Conservation (phyloP, 2,888 invertebrate genomes). For the Eucera pruinosa region DNA sequence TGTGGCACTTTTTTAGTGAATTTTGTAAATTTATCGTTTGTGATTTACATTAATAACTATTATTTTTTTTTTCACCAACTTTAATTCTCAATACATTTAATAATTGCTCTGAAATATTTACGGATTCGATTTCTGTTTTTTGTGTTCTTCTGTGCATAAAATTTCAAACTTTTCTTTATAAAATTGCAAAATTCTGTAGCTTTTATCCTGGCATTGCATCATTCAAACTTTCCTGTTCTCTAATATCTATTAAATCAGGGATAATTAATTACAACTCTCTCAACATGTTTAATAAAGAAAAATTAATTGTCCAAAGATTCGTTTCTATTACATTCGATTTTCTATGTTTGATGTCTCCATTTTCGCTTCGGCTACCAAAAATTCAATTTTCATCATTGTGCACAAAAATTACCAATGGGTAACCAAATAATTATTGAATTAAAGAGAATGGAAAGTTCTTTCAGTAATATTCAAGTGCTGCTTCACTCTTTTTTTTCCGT, state of each 20-base stretch:
- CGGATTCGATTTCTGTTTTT: no score
- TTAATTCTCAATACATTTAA: no score
- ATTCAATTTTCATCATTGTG: background rate
- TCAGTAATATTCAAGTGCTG: background rate
- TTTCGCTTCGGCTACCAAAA: background rate
- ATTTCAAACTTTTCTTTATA: no score
- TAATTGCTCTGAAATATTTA: no score
- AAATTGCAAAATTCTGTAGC: no score
- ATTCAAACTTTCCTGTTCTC: no score
- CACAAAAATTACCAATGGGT: background rate
- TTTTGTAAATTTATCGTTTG: no score
- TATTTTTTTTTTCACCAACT: no score
- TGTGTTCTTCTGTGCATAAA: no score
- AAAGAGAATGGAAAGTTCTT: slow-evolving; percentile 8
- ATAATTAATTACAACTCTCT: background rate
- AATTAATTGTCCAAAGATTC: background rate
- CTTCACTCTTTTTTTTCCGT: background rate
- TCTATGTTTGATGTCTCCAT: background rate
- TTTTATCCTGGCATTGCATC: background rate
- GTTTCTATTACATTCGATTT: background rate
- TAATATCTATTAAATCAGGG: background rate
- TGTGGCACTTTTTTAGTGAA: no score
- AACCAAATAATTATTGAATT: background rate
- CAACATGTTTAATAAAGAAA: background rate
- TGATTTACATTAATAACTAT: no score